Evolutionary conservation across 1,140 invertebrate genomes (phyloP).

Genomic region (Aleiodes sp.): DNA sequence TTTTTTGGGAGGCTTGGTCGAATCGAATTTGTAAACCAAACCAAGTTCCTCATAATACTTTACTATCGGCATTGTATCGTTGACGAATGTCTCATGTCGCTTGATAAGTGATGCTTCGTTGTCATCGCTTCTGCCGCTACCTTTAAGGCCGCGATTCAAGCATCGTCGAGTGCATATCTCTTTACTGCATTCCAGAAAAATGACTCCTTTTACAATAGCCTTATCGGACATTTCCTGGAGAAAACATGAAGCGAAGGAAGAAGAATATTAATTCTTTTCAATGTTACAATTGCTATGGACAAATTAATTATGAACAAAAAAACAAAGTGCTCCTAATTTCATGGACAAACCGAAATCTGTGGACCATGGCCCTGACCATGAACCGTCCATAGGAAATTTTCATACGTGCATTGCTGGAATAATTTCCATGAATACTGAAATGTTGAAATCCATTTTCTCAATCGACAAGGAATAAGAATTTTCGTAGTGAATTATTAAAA

Average conservation of each 20-base stretch:
- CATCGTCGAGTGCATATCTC: constrained; percentile 88
- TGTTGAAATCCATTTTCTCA: no score
- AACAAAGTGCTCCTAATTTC: not conserved
- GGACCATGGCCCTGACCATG: no score
- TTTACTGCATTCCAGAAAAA: constrained; percentile 92
- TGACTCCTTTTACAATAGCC: constrained; percentile 85
- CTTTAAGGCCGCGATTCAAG: constrained; percentile 83
- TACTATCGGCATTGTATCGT: constrained; percentile 94
- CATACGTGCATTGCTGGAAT: no score
- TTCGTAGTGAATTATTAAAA: no score
- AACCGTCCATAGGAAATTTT: no score
- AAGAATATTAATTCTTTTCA: constrained; percentile 26
- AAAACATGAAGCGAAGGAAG: not conserved
- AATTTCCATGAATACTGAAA: no score
- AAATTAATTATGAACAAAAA: not conserved
- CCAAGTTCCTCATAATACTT: constrained; percentile 80
- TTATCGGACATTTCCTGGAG: constrained; percentile 82
- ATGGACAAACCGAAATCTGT: not conserved
- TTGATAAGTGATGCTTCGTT: constrained; percentile 92
- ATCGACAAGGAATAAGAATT: no score
- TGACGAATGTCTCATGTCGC: constrained; percentile 89
- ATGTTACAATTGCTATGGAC: no score
- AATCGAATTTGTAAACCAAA: constrained; percentile 83
- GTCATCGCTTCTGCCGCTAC: constrained; percentile 94
- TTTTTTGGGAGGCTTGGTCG: constrained; percentile 72